Conservation (phyloP, 2,888 invertebrate genomes). For the Ischnura elegans region DNA sequence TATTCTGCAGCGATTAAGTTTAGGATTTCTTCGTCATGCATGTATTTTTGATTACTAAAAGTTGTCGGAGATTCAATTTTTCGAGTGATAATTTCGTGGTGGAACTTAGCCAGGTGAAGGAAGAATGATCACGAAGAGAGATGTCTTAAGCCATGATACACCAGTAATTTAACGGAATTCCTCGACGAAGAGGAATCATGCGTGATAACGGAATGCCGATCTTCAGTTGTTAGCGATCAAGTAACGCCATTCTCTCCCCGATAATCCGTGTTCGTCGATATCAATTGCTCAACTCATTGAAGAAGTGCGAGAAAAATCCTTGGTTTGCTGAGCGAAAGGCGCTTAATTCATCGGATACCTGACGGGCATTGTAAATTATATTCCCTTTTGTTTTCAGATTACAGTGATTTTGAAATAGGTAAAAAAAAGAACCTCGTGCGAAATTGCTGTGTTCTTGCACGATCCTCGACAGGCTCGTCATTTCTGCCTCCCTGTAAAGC, state of each 20-base stretch:
- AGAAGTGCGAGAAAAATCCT: background rate
- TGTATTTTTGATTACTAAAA: no score
- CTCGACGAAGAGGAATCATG: background rate
- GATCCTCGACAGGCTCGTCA: no score
- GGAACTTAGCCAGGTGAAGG: background rate
- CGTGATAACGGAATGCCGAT: background rate
- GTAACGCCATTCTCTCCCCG: background rate
- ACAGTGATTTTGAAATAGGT: no score
- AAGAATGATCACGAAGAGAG: background rate
- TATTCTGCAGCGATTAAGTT: no score
- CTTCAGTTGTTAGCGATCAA: background rate
- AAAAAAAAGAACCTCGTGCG: no score
- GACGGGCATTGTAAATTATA: background rate
- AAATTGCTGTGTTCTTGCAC: no score
- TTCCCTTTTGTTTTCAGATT: background rate
- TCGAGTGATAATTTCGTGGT: background rate
- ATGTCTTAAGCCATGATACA: background rate
- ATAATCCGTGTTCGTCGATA: background rate
- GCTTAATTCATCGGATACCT: background rate
- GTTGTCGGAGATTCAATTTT: no score
- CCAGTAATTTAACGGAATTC: background rate
- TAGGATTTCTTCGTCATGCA: no score
- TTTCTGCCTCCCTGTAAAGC: no score
- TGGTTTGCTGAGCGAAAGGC: background rate
- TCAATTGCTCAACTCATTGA: background rate